A percentile compares a stretch with the other conserved stretches of the same genome.
Evolutionary conservation across 2,797 vertebrate genomes (phyloP).

Genomic region (Sebastolobus alascanus): DNA sequence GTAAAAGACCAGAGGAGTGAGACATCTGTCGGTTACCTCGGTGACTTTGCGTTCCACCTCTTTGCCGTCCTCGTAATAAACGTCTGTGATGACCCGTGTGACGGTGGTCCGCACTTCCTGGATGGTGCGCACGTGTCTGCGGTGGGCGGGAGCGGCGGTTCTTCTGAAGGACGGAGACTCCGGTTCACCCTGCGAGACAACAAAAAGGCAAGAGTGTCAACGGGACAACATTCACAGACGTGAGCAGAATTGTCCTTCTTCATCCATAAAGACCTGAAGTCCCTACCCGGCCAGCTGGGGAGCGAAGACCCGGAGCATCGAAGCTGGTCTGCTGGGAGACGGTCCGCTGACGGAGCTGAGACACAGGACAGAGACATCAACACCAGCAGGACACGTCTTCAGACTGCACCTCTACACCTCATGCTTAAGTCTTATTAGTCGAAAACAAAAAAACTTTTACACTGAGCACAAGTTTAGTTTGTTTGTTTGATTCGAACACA

Average conservation of each 20-base stretch:
- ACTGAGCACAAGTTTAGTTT: background rate
- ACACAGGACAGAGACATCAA: slow-evolving; percentile 26
- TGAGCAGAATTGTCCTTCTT: fast-evolving
- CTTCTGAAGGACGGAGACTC: slow-evolving; percentile 77
- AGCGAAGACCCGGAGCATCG: slow-evolving; percentile 72
- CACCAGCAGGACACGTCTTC: background rate
- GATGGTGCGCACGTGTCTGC: slow-evolving; percentile 91
- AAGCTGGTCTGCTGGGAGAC: slow-evolving; percentile 83
- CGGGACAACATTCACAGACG: fast-evolving
- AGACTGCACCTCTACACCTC: background rate
- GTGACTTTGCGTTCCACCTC: slow-evolving; percentile 95
- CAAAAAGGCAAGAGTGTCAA: background rate
- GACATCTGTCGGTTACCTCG: slow-evolving; percentile 83
- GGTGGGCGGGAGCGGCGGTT: slow-evolving; percentile 76
- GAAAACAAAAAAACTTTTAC: background rate
- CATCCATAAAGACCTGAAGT: background rate
- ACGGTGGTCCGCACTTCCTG: slow-evolving; percentile 94
- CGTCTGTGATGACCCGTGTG: slow-evolving; percentile 94
- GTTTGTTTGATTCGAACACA: background rate
- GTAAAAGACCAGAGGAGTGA: background rate
- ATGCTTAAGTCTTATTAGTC: background rate
- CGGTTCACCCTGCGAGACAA: slow-evolving; percentile 66
- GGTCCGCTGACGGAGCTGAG: slow-evolving; percentile 70
- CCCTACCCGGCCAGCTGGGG: slow-evolving; percentile 73
- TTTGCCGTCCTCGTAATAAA: slow-evolving; percentile 93